Evolutionary conservation across 2,113 vertebrate genomes (phyloP), one percentile per base, ranked within the genome.

Genomic region (Electrona antarctica): DNA sequence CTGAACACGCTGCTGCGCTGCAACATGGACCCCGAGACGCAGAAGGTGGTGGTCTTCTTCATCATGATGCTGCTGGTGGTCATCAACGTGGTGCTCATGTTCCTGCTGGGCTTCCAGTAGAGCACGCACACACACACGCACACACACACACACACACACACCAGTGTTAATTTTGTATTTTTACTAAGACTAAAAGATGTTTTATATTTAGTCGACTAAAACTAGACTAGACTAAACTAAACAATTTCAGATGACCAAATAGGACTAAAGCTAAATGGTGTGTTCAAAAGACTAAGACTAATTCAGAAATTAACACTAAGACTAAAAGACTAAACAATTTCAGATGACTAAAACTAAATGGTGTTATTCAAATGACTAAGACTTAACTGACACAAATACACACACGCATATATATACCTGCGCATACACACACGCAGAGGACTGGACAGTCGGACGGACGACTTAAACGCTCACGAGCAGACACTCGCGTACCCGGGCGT

Each of bases 61-160:
- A 98, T 99, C 91, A 95, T 99, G 94, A 95, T 97, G 89, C 86
- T 98, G 85, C 96, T 99, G 76, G 95, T 99, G 90, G 88, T 98
- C 91, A 96, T 99, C 93, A 99, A 99, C 54, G 96, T 97, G 80
- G 95, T 98, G 89, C 95, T 98, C 66, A 97, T 98, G 92, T 97
- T 98, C 90, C 93, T 99, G 67, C 92, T 99, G 92, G 95, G 96
- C 59, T 98, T 98, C 88, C 95, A 95, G 91, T 98, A 96, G 90
- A 62, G 55, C 50, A 7, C 69, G 49, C 57, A 41, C 61, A n/a
- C 69, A 8, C 21, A 15, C 65, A 52, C 52, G n/a, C 58, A 60
- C 41, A 1, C 28, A 45, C 50, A 47, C 68, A 60, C 54, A 56
- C 60, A 45, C n/a, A 46, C 63, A 50, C 57, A 51, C 52, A 57